Evolutionary conservation across 2,888 invertebrate genomes (phyloP).

Genomic region (Psococerastis gibbosa): DNA sequence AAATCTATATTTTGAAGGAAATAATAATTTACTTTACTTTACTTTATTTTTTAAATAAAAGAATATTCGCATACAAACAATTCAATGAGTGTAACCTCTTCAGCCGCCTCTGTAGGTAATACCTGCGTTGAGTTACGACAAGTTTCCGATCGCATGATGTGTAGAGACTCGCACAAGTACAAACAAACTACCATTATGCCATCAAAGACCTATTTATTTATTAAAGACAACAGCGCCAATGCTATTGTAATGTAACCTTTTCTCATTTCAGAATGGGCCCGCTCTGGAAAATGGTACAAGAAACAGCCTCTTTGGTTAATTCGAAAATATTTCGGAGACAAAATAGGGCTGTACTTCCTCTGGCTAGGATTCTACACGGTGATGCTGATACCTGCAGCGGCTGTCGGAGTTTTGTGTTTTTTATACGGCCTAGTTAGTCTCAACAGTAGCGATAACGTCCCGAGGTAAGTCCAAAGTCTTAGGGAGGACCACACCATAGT

Average conservation of each 20-base stretch:
- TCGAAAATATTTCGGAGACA: slow-evolving; percentile 77
- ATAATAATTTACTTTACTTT: too few relatives aligned
- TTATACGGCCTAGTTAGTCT: slow-evolving; percentile 68
- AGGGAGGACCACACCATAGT: too few relatives aligned
- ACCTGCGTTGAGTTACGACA: too few relatives aligned
- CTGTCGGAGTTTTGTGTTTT: slow-evolving; percentile 73
- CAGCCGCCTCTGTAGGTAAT: too few relatives aligned
- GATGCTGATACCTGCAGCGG: slow-evolving; percentile 69
- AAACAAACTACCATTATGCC: too few relatives aligned
- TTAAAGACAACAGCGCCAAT: not conserved
- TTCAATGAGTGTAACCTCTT: too few relatives aligned
- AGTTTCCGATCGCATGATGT: too few relatives aligned
- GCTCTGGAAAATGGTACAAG: slow-evolving; percentile 75
- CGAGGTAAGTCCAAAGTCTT: slow-evolving; percentile 36
- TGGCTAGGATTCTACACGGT: slow-evolving; percentile 89
- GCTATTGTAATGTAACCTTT: not conserved
- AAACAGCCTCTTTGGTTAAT: slow-evolving; percentile 82
- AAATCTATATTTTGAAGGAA: too few relatives aligned
- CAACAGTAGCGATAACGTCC: slow-evolving; percentile 56
- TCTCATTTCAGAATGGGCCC: slow-evolving; percentile 55
- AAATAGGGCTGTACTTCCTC: slow-evolving; percentile 78
- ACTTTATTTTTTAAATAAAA: too few relatives aligned
- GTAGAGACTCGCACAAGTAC: too few relatives aligned
- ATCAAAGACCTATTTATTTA: too few relatives aligned
- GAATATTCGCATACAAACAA: too few relatives aligned